phyloP scores from a whole-genome alignment of 2,113 vertebrate species.

The Ceyx melanurus region DNA sequence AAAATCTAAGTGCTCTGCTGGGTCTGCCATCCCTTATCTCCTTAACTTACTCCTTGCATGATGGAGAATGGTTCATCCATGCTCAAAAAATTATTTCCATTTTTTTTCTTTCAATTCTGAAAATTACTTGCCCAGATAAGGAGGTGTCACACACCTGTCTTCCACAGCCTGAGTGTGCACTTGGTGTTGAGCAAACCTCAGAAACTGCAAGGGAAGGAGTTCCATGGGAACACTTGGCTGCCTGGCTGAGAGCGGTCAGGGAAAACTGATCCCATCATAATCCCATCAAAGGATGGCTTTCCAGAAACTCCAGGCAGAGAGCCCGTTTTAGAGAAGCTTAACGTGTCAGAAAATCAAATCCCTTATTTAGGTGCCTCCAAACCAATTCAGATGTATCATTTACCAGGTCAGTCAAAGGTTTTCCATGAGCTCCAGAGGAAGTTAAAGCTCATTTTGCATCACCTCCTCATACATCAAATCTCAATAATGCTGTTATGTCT shows the following conservation, averaged over 20 bases:
- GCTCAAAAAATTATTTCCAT: background rate
- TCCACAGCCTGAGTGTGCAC: background rate
- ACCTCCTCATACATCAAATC: background rate
- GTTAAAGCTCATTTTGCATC: background rate
- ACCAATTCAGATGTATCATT: background rate
- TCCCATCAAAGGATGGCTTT: background rate
- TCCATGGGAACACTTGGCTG: fast-evolving
- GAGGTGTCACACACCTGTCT: background rate
- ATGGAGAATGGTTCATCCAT: background rate
- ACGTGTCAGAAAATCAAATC: background rate
- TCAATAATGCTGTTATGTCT: background rate
- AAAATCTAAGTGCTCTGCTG: background rate
- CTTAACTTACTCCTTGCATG: no score
- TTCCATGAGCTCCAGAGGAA: background rate
- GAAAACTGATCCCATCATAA: background rate
- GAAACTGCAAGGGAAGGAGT: background rate
- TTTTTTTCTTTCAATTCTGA: background rate
- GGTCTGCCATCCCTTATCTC: background rate
- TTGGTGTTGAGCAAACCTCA: fast-evolving
- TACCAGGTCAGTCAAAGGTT: background rate
- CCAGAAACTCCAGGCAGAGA: background rate
- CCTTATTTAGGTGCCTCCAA: background rate
- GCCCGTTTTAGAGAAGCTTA: background rate
- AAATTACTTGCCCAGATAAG: background rate
- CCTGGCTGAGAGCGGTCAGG: fast-evolving